Conservation (phyloP, 2,888 invertebrate species). For the Diplazon laetatorius region DNA sequence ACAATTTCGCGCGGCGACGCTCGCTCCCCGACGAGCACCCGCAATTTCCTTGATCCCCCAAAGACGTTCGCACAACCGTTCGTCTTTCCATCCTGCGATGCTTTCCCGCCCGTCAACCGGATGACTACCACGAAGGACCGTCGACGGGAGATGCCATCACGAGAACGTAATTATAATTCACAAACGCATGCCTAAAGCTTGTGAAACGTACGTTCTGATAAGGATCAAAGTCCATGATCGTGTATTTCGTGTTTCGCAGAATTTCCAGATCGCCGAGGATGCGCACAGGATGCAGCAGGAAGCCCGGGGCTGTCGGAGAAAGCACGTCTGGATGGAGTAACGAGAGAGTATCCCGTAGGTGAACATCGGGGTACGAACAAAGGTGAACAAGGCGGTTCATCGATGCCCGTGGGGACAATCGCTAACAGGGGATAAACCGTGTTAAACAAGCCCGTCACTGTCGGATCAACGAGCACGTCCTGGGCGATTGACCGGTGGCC, state of each 20-base stretch:
- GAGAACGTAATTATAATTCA: constrained; percentile 54
- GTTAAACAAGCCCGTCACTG: constrained; percentile 69
- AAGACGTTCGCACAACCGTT: constrained; percentile 2
- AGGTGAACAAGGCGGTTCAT: constrained; percentile 55
- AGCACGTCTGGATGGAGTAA: constrained; percentile 16
- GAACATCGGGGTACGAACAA: constrained; percentile 41
- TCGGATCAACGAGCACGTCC: constrained; percentile 65
- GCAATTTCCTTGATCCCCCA: constrained; percentile 48
- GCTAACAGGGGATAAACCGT: constrained; percentile 44
- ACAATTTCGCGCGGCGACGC: constrained; percentile 66
- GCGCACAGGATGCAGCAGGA: constrained; percentile 5
- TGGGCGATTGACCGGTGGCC: constrained; percentile 78
- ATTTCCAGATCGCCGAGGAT: constrained; percentile 17
- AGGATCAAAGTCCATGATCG: constrained; percentile 47
- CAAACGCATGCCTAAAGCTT: constrained; percentile 30
- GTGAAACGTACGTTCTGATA: constrained; percentile 34
- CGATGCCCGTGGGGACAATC: constrained; percentile 49
- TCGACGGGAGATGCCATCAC: constrained; percentile 29
- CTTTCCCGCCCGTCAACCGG: background rate
- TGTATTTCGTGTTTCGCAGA: constrained; percentile 40
- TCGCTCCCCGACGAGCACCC: background rate
- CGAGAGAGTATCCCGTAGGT: constrained; percentile 2
- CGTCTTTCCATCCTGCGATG: background rate
- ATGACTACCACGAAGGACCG: background rate
- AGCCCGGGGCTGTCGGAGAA: constrained; percentile 52